Evolutionary conservation across 2,888 invertebrate species (phyloP).

Genomic region (Leucophenga maculata): DNA sequence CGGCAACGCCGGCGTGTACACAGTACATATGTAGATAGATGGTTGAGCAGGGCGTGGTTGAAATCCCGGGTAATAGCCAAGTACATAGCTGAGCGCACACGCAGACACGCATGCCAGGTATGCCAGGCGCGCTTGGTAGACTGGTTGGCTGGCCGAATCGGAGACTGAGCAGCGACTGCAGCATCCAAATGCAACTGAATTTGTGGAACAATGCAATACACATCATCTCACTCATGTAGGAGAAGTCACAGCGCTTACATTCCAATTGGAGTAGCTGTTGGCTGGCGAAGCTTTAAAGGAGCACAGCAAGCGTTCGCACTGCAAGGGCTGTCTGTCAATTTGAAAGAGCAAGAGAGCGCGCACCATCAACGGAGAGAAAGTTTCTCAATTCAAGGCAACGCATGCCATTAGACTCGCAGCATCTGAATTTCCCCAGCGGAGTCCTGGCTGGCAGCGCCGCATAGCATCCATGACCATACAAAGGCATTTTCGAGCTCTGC

Average conservation of each 20-base stretch:
- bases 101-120: neutral
- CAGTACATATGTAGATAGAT: neutral
- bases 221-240: conserved; percentile 37
- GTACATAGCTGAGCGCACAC: conserved; percentile 15
- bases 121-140: neutral
- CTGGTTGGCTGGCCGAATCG: conserved; percentile 31
- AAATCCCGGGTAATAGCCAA: conserved; percentile 57
- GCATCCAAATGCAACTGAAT: conserved; percentile 48
- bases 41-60: conserved; percentile 61
- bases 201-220: neutral
- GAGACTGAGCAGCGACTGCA: conserved; percentile 35
- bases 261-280: neutral
- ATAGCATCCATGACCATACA: conserved; percentile 26
- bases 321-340: no score
- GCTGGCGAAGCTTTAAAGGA: neutral
- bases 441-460: neutral
- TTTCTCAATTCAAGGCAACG: neutral
- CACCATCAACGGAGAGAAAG: neutral
- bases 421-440: neutral
- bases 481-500: conserved; percentile 8
- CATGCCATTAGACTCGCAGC: conserved; percentile 7
- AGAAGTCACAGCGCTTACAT: conserved; percentile 35
- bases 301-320: no score
- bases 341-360: neutral
- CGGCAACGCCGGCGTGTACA: neutral